Base-by-base conservation (phyloP, 2,888 invertebrate genomes). In the Nomada goodeniana region DNA sequence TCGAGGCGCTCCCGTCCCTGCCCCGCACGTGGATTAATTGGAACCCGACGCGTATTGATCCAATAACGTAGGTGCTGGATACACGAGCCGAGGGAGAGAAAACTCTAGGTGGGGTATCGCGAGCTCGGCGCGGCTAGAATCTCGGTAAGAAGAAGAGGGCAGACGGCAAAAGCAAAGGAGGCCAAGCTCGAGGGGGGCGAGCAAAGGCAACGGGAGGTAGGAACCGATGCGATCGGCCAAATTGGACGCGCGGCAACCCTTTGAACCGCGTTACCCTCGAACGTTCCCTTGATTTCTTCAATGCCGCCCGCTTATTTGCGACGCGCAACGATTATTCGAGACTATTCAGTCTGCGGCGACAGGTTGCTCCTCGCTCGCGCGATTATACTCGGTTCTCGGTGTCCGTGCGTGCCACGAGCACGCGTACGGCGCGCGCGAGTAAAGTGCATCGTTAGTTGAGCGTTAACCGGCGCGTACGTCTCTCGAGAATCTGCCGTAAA, bases 41-140 rank as follows among this genome's bases (percentile, higher is more conserved):
- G 90, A 91, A 90, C 88, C 89, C 88, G 86, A 87, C 86, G 88
- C 84, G 92, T 92, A 92, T 92, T 91, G 92, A 92, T 92, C 92
- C 90, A 89, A 91, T 91, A 91, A 91, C 89, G 86, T 85, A 84
- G 85, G 74, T 77, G 82, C 82, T 76, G 80, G 85, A 89, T 89
- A 87, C 80, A 86, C 75, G 78, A 85, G 76, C 80, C 68, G 76
- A 77, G 80, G 76, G 84, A 77, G 83, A 88, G 80, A 88, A 76
- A 79, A 76, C 61, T 76, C 72, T 26, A 59, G 61, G 83, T 74
- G 84, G 70, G 84, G 82, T 84, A 70, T 72, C 76, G 72, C 76
- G 77, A 50, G 72, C 67, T 47, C 3, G 2, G 47, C 15, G 15
- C 47, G 10, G 47, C 15, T 15, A 47, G 36, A 36, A 36, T 36